Conservation (phyloP, 2,113 vertebrate species). For the Cyanoderma ruficeps region DNA sequence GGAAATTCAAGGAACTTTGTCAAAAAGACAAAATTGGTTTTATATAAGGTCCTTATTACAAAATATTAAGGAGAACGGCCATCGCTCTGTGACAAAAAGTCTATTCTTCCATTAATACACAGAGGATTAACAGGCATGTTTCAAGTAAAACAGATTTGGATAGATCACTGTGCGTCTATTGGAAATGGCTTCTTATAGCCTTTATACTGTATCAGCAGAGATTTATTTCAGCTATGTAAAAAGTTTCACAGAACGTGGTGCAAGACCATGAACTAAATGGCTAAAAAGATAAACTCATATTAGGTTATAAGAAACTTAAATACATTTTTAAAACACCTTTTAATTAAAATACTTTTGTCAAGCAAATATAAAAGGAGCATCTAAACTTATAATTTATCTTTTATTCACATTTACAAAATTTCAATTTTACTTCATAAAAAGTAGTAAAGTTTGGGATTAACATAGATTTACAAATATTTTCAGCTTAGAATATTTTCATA, state of each 20-base stretch:
- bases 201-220: neutral
- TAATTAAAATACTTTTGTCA: neutral
- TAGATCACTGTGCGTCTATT: neutral
- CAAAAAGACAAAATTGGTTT: neutral
- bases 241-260: neutral
- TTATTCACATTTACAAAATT: too few relatives aligned
- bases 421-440: too few relatives aligned
- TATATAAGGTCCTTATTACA: neutral
- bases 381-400: neutral
- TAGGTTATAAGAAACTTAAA: neutral
- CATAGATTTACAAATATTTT: neutral
- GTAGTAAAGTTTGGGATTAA: neutral
- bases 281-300: neutral
- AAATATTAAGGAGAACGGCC: neutral
- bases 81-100: neutral
- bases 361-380: neutral
- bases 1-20: neutral
- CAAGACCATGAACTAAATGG: neutral
- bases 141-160: neutral
- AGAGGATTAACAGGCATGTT: neutral
- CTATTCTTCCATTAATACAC: neutral
- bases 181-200: neutral
- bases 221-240: neutral
- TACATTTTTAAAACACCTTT: neutral
- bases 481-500: neutral